Base-by-base conservation (phyloP, 2,888 invertebrate species). In the Chydorus sphaericus region DNA sequence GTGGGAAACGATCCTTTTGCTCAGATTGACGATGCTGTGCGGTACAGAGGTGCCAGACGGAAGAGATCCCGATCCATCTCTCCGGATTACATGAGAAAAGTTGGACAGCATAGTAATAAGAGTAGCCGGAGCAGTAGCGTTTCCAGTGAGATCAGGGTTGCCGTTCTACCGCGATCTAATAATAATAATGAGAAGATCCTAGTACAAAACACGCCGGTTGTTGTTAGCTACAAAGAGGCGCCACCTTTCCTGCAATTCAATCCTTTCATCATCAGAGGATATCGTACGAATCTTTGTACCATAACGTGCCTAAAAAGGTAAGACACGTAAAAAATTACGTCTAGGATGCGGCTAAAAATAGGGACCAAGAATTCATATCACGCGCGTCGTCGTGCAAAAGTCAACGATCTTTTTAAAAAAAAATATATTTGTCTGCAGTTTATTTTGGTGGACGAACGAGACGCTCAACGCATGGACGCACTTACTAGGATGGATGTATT, bases 391-490 rank as follows among this genome's bases (percentile, higher is more conserved):
- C n/a, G n/a, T n/a, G n/a, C n/a, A n/a, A n/a, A n/a, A n/a, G n/a
- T n/a, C n/a, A n/a, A n/a, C n/a, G n/a, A n/a, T n/a, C n/a, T n/a
- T n/a, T n/a, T n/a, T n/a, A n/a, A n/a, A n/a, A n/a, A n/a, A n/a
- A n/a, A n/a, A n/a, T n/a, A n/a, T n/a, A n/a, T n/a, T n/a, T n/a
- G n/a, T n/a, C n/a, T n/a, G 58, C 73, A 90, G 93, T 69, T 76
- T 91, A 67, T 91, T 94, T 73, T 86, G 90, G 83, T 90, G 92
- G 90, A 93, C 89, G 57, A 96, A 96, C 69, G 96, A 96, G 71
- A 94, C 93, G 1, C 80, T 96, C 68, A 96, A 96, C 68, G 93
- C 96, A 67, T 96, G 96, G 96, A 90, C 90, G 48, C 96, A 96
- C 69, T 75, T 96, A 10, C 59, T 70, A 28, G 88, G 88, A 10